Evolutionary conservation across 2,797 vertebrate genomes (phyloP).

Genomic region (Alcedo atthis): DNA sequence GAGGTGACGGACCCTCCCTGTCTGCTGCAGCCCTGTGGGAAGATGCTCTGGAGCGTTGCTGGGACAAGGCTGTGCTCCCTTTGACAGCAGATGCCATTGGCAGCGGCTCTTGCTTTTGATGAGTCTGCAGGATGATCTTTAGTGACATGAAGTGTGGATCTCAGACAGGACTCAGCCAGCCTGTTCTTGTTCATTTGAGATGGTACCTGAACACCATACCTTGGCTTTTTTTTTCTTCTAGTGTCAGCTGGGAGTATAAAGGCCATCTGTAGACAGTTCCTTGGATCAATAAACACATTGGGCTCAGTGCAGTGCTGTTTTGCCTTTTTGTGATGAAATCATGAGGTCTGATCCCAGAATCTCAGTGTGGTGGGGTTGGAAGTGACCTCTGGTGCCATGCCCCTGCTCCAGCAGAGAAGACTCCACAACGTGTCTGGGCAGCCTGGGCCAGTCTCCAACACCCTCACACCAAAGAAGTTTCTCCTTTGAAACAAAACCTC

Average conservation of each 20-base stretch:
- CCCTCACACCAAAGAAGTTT: neutral
- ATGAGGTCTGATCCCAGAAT: neutral
- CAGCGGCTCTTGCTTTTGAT: neutral
- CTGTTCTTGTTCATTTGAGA: neutral
- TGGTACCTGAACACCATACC: neutral
- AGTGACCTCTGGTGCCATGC: neutral
- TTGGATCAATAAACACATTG: accelerated
- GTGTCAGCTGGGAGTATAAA: neutral
- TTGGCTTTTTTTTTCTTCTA: neutral
- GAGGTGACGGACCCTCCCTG: neutral
- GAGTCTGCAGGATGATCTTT: accelerated
- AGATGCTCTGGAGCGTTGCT: neutral
- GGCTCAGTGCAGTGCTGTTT: neutral
- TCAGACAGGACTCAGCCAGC: neutral
- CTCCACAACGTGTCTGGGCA: neutral
- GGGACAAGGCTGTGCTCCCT: too few relatives aligned
- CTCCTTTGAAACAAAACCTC: neutral
- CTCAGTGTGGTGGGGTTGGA: neutral
- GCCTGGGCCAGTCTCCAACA: neutral
- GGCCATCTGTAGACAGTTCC: neutral
- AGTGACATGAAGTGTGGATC: neutral
- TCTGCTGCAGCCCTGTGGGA: neutral
- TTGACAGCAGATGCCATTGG: too few relatives aligned
- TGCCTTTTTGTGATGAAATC: neutral
- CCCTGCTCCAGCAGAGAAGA: neutral